Evolutionary conservation across 2,113 vertebrate species (phyloP).

Genomic region (Mustelus asterias): DNA sequence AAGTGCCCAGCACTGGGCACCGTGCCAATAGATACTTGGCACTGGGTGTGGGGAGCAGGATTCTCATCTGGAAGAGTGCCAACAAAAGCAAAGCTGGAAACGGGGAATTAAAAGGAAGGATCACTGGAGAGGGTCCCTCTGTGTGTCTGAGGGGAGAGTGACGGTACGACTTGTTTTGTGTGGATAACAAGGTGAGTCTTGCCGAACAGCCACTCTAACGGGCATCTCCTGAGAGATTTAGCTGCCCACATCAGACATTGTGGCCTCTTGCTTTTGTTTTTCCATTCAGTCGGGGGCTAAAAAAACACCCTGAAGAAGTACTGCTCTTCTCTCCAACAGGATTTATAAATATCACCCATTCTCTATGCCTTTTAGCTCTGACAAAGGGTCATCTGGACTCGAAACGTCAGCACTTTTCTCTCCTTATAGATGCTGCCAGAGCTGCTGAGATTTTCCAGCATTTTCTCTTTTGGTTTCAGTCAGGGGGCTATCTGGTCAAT

Average conservation of each 20-base stretch:
- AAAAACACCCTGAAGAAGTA: no score
- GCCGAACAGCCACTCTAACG: background rate
- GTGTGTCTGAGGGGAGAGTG: background rate
- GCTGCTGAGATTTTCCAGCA: no score
- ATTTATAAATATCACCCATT: no score
- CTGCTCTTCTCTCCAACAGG: no score
- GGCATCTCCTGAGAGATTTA: background rate
- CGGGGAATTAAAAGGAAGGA: background rate
- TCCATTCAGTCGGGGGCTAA: background rate
- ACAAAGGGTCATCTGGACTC: no score
- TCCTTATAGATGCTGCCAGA: no score
- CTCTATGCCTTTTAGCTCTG: no score
- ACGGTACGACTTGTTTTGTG: background rate
- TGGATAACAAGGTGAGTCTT: background rate
- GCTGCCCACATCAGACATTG: background rate
- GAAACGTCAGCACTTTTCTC: no score
- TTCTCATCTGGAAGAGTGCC: background rate
- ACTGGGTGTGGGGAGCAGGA: background rate
- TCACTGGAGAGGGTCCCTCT: background rate
- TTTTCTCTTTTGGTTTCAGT: no score
- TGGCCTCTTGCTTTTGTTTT: background rate
- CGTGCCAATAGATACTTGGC: background rate
- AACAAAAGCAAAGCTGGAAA: background rate
- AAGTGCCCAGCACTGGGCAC: background rate
- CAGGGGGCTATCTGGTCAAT: no score